A percentile compares a stretch with the other conserved stretches of the same genome.
These are phyloP conservation scores for Diceros bicornis DNA, from an alignment of 2,797 vertebrate genomes.

Conservation along the genomic window DNA sequence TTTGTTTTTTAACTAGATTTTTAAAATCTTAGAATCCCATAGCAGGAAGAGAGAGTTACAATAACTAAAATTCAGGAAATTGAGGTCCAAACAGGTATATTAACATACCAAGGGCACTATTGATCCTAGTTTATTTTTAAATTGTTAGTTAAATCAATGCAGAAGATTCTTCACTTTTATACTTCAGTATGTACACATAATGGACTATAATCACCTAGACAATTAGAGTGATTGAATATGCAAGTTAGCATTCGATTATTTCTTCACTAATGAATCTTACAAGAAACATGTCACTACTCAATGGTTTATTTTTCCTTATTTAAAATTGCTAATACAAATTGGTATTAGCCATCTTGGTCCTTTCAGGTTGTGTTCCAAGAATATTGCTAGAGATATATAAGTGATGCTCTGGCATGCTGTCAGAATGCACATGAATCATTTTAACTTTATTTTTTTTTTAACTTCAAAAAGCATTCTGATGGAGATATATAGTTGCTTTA, in stretches of 20 bases:
- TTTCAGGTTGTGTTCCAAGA: constrained; percentile 56
- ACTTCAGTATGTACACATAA: neutral
- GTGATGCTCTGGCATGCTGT: constrained; percentile 66
- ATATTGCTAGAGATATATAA: constrained; percentile 33
- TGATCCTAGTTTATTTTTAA: constrained; percentile 42
- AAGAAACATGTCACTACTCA: constrained; percentile 42
- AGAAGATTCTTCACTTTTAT: neutral
- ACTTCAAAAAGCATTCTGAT: neutral
- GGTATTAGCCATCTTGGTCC: constrained; percentile 45
- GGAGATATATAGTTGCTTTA: neutral
- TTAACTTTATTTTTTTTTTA: neutral
- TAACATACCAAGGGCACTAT: neutral
- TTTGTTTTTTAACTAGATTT: constrained; percentile 14
- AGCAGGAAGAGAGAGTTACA: neutral
- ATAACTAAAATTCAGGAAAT: constrained; percentile 40
- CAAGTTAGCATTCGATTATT: neutral
- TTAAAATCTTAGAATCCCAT: neutral
- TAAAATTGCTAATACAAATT: constrained; percentile 67
- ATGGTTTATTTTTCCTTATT: constrained; percentile 58
- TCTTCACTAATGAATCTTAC: neutral
- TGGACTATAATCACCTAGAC: neutral
- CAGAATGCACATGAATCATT: constrained; percentile 71
- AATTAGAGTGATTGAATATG: neutral
- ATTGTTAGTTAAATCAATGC: constrained; percentile 22
- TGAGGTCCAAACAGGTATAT: neutral